These are phyloP conservation scores for Torymus texanus DNA, from an alignment of 2,888 invertebrate genomes.

Conservation along the genomic window DNA sequence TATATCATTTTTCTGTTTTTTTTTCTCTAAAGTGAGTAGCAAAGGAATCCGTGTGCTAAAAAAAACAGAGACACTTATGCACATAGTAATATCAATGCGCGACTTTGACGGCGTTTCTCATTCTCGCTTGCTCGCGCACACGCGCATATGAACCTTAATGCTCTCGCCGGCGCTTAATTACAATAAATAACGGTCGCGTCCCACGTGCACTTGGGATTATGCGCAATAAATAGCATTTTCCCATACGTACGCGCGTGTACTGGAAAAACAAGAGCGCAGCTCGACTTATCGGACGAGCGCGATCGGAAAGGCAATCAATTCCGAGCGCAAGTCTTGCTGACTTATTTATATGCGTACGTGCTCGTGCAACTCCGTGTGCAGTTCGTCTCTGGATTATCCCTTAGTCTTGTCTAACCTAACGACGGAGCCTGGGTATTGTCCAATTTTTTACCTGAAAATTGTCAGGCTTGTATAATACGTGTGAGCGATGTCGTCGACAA, in stretches of 20 bases:
- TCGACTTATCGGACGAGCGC: slow-evolving; percentile 37
- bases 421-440: too few species aligned
- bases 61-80: neutral
- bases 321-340: slow-evolving; percentile 9
- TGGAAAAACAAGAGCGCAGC: slow-evolving; percentile 18
- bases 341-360: slow-evolving; percentile 32
- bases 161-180: slow-evolving; percentile 29
- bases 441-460: too few species aligned
- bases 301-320: slow-evolving; percentile 47
- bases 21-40: too few species aligned
- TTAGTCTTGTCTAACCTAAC: neutral
- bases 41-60: neutral
- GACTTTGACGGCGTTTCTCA: neutral
- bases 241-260: slow-evolving; percentile 38
- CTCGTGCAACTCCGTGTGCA: neutral
- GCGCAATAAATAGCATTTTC: slow-evolving; percentile 39
- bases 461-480: too few species aligned
- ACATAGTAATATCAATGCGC: slow-evolving; percentile 1
- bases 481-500: too few species aligned
- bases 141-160: neutral
- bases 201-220: slow-evolving; percentile 38
- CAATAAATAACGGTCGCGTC: slow-evolving; percentile 48
- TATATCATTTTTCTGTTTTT: too few species aligned
- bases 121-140: too few species aligned
- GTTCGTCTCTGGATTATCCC: slow-evolving; percentile 12